phyloP scores from a whole-genome alignment of 2,797 vertebrate genomes.

The Phalanger gymnotis region DNA sequence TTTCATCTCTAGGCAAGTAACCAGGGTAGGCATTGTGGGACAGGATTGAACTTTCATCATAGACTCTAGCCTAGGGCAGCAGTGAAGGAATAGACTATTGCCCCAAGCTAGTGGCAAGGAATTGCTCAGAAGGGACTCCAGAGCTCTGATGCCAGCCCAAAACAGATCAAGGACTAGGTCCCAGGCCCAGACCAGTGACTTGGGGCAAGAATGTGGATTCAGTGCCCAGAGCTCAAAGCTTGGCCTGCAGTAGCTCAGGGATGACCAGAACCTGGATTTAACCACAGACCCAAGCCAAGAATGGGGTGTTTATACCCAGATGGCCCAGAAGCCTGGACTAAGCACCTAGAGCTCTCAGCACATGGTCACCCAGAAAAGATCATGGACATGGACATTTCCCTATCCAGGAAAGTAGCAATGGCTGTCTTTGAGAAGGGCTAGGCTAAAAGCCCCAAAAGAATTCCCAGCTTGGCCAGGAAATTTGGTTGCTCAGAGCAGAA shows the following conservation, averaged over 20 bases:
- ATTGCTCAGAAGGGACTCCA: neutral
- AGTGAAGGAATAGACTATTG: neutral
- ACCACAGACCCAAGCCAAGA: neutral
- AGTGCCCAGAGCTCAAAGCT: neutral
- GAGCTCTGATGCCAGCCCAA: neutral
- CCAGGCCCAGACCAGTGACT: neutral
- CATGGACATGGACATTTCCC: neutral
- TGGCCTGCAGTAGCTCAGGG: neutral
- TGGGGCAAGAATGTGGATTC: neutral
- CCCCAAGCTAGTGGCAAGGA: neutral
- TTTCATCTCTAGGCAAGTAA: neutral
- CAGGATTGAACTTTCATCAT: neutral
- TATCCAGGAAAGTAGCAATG: neutral
- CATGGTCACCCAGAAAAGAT: neutral
- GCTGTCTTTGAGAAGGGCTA: neutral
- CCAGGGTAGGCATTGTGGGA: neutral
- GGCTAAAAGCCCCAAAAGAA: neutral
- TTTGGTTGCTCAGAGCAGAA: neutral
- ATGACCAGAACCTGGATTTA: neutral
- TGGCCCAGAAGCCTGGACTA: neutral
- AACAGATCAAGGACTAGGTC: neutral
- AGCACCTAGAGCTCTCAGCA: neutral
- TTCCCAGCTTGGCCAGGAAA: neutral
- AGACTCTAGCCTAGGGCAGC: neutral
- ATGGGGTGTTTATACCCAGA: neutral